A percentile compares a stretch with the other conserved stretches of the same genome.
These are phyloP conservation scores for Corvus cornix DNA, from an alignment of 2,113 vertebrate species.

Conservation along the genomic window DNA sequence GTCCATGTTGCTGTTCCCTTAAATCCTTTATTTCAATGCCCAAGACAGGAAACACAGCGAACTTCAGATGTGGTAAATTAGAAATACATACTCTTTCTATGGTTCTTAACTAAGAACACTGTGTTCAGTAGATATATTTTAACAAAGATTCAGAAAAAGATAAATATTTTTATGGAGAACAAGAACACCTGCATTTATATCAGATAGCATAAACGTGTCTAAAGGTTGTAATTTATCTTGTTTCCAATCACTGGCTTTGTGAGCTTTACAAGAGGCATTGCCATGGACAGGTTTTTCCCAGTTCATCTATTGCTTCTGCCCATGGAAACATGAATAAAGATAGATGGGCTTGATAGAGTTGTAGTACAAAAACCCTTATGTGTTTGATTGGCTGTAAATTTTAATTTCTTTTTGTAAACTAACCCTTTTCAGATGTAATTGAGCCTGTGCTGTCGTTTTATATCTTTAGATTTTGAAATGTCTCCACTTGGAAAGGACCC, in stretches of 20 bases:
- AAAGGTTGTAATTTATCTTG: constrained; percentile 15
- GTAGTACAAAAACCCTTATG: not conserved
- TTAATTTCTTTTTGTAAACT: not conserved
- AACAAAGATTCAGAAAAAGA: not conserved
- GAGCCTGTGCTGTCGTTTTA: not conserved
- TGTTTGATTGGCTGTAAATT: not conserved
- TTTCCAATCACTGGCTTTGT: not conserved
- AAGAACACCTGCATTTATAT: not conserved
- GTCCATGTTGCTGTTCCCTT: not conserved
- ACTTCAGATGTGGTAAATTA: not conserved
- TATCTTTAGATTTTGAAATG: constrained; percentile 61
- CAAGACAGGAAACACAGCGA: not conserved
- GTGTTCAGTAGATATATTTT: not conserved
- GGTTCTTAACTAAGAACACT: not conserved
- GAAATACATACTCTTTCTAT: not conserved
- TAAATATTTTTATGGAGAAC: not conserved
- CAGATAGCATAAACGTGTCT: not conserved
- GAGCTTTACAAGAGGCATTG: not conserved
- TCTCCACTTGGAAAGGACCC: constrained; percentile 57
- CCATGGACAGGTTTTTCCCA: not conserved
- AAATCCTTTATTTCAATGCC: not conserved
- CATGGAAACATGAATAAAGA: not conserved
- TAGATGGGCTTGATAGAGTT: not conserved
- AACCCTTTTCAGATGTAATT: not conserved
- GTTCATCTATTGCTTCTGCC: not conserved